Conservation (phyloP, 2,113 vertebrate genomes). For the Delphinapterus leucas region DNA sequence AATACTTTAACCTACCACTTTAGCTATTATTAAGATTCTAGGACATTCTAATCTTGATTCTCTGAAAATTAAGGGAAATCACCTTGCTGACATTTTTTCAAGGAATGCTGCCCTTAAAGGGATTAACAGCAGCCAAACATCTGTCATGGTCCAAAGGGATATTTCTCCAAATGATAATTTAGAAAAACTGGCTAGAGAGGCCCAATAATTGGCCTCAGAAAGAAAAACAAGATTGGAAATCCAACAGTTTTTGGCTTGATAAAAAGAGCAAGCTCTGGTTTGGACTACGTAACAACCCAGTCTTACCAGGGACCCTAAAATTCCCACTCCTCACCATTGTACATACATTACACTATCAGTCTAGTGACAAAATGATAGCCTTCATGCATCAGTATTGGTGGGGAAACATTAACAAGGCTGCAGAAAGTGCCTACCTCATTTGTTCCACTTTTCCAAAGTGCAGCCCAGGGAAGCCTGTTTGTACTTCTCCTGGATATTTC, state of each 20-base stretch:
- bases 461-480: too few species aligned
- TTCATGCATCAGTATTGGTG: neutral
- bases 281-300: neutral
- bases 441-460: too few species aligned
- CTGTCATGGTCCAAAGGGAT: neutral
- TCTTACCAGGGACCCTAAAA: neutral
- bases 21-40: neutral
- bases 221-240: neutral
- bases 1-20: neutral
- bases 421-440: too few species aligned
- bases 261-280: neutral
- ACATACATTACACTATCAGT: neutral
- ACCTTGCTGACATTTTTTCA: neutral
- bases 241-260: neutral
- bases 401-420: neutral
- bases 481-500: too few species aligned
- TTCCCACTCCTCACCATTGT: neutral
- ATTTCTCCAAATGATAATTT: neutral
- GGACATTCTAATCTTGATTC: neutral
- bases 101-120: neutral
- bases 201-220: neutral
- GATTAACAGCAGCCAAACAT: neutral
- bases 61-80: neutral
- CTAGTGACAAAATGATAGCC: neutral
- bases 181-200: neutral